These are phyloP conservation scores for Borostomias antarcticus DNA, from an alignment of 2,797 vertebrate genomes.

Conservation along the genomic window DNA sequence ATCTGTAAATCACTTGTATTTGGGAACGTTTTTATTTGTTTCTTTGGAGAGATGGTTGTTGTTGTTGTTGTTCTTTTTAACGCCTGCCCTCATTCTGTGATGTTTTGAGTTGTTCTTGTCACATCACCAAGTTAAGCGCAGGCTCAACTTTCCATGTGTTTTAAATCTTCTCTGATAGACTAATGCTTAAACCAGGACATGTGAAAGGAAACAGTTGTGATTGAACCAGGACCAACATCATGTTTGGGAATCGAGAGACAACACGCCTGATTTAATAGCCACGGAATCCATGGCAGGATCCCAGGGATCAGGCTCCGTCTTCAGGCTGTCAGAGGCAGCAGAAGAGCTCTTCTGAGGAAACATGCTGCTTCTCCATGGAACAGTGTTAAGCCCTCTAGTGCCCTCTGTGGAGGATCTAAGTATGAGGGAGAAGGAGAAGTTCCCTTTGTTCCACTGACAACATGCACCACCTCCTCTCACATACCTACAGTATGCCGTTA, in stretches of 20 bases:
- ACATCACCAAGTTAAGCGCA: conserved; percentile 10
- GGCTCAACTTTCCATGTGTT: conserved; percentile 12
- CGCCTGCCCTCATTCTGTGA: conserved; percentile 11
- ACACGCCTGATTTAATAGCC: background rate
- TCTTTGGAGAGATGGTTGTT: background rate
- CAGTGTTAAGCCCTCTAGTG: conserved; percentile 22
- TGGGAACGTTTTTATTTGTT: background rate
- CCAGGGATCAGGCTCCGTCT: no score
- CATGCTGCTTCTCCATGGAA: background rate
- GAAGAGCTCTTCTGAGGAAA: background rate
- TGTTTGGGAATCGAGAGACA: background rate
- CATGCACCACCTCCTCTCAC: no score
- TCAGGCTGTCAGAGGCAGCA: background rate
- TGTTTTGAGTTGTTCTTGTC: conserved; percentile 23
- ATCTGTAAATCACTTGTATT: conserved; percentile 30
- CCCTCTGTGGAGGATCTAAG: conserved; percentile 54
- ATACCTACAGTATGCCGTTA: no score
- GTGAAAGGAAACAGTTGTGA: background rate
- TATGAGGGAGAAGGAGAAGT: background rate
- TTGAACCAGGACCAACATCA: background rate
- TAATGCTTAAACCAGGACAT: background rate
- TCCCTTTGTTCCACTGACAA: no score
- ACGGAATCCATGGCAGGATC: background rate
- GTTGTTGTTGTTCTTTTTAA: background rate
- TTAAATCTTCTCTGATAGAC: background rate